These are phyloP conservation scores for Pseudoips prasinana DNA, from an alignment of 2,888 invertebrate genomes.

Conservation along the genomic window DNA sequence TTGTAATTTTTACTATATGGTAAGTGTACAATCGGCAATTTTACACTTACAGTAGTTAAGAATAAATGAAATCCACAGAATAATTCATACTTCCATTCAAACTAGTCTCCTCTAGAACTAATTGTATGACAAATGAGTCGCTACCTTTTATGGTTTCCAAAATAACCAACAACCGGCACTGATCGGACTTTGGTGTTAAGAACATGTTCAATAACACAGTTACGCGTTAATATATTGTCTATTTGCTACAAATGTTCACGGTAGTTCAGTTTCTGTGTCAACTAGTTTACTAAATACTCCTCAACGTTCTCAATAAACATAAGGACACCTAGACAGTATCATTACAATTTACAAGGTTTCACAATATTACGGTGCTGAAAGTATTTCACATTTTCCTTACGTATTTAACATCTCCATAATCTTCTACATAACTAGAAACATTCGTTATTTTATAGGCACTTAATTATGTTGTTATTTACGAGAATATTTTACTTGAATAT, in stretches of 20 bases:
- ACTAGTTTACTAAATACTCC: slow-evolving; percentile 8
- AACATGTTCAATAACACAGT: slow-evolving; percentile 30
- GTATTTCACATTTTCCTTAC: slow-evolving; percentile 3
- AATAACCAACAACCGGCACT: slow-evolving; percentile 20
- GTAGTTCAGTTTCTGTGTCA: slow-evolving; percentile 13
- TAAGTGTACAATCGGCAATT: too few relatives aligned
- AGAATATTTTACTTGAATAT: too few relatives aligned
- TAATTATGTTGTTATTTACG: slow-evolving; percentile 6
- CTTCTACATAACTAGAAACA: not conserved
- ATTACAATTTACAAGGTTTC: slow-evolving; percentile 16
- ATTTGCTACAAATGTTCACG: slow-evolving; percentile 33
- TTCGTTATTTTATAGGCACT: not conserved
- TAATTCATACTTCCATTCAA: not conserved
- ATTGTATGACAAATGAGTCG: slow-evolving; percentile 10
- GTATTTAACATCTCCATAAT: too few relatives aligned
- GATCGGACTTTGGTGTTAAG: slow-evolving; percentile 17
- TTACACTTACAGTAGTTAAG: too few relatives aligned
- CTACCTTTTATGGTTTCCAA: slow-evolving; percentile 16
- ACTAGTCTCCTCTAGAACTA: slow-evolving; percentile 6
- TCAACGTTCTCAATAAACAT: slow-evolving; percentile 6
- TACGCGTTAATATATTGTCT: slow-evolving; percentile 35
- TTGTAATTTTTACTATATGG: too few relatives aligned
- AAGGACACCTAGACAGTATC: slow-evolving; percentile 17
- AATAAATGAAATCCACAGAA: too few relatives aligned
- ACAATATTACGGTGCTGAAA: slow-evolving; percentile 7